Evolutionary conservation across 2,797 vertebrate genomes (phyloP), one percentile per base, ranked within the genome.

Genomic region (Lacerta bilineata): DNA sequence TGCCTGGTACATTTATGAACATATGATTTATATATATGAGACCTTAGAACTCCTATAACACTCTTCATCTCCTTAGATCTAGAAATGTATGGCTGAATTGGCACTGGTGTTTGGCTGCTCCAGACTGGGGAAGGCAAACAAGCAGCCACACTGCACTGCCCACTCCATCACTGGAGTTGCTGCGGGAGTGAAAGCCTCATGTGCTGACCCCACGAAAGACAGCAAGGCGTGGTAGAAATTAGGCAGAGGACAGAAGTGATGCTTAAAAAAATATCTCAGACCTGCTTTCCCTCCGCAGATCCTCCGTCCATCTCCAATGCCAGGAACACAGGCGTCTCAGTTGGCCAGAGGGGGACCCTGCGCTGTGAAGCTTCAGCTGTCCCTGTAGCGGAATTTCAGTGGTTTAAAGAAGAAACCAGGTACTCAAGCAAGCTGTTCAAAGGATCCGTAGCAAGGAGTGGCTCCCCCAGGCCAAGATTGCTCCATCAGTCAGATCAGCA

Each of bases 341-440:
- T 98, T 86, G 98, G 99, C 91, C 98, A 99, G 93, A 98, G 97
- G 89, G 99, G 98, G 77, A 97, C 97, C 91, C 95, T 99, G 93
- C 98, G 98, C 94, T 99, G 99, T n/a, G 98, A 99, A 94, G 98
- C 98, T 0, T 98, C 98, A 0, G 98, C 98, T 0, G 98, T 99
- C 77, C 99, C 99, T 0, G 96, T 97, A 93, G 98, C 98, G 0
- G 98, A 98, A 66, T 99, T 99, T 80, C 98, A 99, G 97, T 99
- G 99, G 99, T 99, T 98, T 95, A 98, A 98, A 96, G 98, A 99
- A 91, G 98, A 99, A 87, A 98, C 97, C 96, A 98, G 98, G 99
- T 99, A 96, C 87, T 41, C 11, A n/a, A n/a, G 13, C 1, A 74
- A 50, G 15, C 0, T 7, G 50, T 9, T 46, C 55, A 74, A n/a